Evolutionary conservation across 2,888 invertebrate species (phyloP), one percentile per base, ranked within the genome.

Genomic region (Parasteatoda lunata): DNA sequence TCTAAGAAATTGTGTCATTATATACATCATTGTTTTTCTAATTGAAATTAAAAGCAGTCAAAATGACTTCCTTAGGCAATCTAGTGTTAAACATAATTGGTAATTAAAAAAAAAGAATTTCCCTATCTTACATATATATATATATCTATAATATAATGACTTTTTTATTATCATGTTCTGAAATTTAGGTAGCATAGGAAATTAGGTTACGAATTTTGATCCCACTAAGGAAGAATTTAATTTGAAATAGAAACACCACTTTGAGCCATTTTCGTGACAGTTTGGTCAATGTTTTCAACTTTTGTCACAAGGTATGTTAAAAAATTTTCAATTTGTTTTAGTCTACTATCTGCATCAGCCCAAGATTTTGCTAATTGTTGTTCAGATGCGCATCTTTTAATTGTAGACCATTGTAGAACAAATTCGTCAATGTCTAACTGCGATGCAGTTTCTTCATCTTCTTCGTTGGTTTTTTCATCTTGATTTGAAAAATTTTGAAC

Each of bases 271-370:
- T 81, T 87, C 6, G 47, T 51, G 6, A 87, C n/a, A 6, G 59
- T 52, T 49, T 87, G 77, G 59, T 87, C 81, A 77, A 87, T 77
- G n/a, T 73, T 82, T 73, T 87, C 87, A 30, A 87, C 47, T 52
- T 87, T 87, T 8, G 77, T 73, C 15, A 87, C 69, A 47, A 87
- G 77, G 7, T 82, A 77, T 68, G 77, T 87, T 64, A 87, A 73
- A 70, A 77, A 77, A 73, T 87, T 81, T 54, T 87, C 82, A 77
- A 87, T 87, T 73, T 87, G 87, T 48, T 70, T 9, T 15, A 87
- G 70, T 64, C 77, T 72, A 52, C 77, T 77, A 13, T 87, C 87
- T 13, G 87, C 66, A 54, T 81, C 86, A 3, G 80, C 76, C 77
- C 81, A 87, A 7, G 87, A 82, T 30, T 51, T 82, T 69, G 81